These are phyloP conservation scores for Melanchra persicariae DNA, from an alignment of 2,888 invertebrate species.

Conservation along the genomic window DNA sequence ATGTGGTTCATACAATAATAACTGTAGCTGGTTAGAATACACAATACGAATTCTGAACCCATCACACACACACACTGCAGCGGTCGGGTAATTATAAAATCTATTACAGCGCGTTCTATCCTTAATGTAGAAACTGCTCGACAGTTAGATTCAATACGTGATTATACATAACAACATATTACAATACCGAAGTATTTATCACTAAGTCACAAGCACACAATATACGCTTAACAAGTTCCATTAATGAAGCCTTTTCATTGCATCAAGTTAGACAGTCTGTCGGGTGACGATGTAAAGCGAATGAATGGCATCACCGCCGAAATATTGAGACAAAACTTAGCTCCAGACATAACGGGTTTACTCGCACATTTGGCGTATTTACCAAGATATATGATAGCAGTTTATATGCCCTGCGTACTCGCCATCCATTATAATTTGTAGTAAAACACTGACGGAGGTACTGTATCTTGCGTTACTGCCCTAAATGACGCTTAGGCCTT, in stretches of 20 bases:
- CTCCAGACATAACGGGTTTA: constrained; percentile 32
- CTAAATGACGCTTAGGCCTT: constrained; percentile 28
- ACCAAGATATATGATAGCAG: constrained; percentile 48
- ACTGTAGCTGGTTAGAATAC: neutral
- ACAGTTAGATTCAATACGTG: neutral
- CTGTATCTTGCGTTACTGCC: constrained; percentile 28
- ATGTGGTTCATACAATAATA: neutral
- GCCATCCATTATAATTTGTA: constrained; percentile 52
- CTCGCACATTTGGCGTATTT: constrained; percentile 41
- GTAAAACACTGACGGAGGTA: constrained; percentile 18
- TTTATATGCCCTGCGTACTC: constrained; percentile 41
- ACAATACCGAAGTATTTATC: constrained; percentile 5
- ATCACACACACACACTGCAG: neutral
- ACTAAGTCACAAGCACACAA: neutral
- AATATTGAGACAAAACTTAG: constrained; percentile 35
- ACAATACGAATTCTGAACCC: neutral
- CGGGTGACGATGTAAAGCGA: constrained; percentile 8
- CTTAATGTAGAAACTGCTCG: neutral
- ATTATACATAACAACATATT: neutral
- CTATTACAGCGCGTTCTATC: neutral
- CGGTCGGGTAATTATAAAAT: neutral
- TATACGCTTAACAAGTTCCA: constrained; percentile 7
- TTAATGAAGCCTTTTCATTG: constrained; percentile 23
- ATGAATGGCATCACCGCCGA: neutral
- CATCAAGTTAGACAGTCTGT: neutral